These are phyloP conservation scores for Rousettus madagascariensis DNA, from an alignment of 2,797 vertebrate species.

Conservation along the genomic window DNA sequence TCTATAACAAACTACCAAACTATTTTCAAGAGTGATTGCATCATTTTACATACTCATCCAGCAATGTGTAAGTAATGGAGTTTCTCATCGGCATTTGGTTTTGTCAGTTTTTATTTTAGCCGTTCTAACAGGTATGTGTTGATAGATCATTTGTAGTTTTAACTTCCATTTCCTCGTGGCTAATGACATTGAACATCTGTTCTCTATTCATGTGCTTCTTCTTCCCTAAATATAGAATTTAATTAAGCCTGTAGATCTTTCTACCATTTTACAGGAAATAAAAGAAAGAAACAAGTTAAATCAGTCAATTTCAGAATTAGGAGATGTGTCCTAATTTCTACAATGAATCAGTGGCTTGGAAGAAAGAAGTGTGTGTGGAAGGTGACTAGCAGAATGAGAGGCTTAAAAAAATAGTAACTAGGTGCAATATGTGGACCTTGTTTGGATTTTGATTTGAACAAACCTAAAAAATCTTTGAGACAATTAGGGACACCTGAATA, in stretches of 20 bases:
- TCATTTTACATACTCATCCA: background rate
- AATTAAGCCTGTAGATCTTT: background rate
- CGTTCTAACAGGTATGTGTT: background rate
- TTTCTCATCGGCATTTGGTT: background rate
- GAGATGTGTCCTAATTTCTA: background rate
- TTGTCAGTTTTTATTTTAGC: background rate
- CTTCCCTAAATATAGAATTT: background rate
- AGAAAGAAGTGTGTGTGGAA: background rate
- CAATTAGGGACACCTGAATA: background rate
- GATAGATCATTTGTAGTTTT: background rate
- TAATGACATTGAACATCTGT: background rate
- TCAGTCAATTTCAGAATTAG: background rate
- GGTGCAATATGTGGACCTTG: background rate
- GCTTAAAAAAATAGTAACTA: background rate
- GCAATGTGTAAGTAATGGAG: background rate
- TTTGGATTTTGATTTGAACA: slow-evolving; percentile 47
- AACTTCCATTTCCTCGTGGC: background rate
- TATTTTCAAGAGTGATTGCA: background rate
- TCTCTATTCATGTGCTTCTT: background rate
- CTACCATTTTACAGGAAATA: background rate
- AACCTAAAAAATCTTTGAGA: background rate
- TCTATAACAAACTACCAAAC: background rate
- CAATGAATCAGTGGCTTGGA: background rate
- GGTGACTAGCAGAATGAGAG: background rate
- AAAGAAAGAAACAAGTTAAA: slow-evolving; percentile 17